Percentiles rank a stretch among this genome's conserved stretches.
phyloP scores from a whole-genome alignment of 2,113 vertebrate species.

The Ophiodon elongatus region DNA sequence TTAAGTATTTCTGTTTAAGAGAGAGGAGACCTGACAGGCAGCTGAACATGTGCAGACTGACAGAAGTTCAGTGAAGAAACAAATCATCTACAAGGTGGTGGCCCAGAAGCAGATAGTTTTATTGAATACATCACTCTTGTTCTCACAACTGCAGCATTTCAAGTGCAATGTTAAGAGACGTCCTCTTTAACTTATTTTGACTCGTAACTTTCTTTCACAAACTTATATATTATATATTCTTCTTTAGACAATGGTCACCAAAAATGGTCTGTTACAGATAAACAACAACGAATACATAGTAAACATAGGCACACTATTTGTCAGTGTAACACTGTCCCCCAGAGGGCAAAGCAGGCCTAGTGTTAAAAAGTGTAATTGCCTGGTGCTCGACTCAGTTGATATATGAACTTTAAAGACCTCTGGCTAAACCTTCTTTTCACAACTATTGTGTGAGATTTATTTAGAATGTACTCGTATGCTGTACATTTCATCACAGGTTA shows the following conservation, averaged over 20 bases:
- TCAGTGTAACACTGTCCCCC: conserved; percentile 47
- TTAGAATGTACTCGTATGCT: too few relatives aligned
- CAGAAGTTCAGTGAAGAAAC: background rate
- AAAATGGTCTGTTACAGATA: background rate
- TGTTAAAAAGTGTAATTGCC: background rate
- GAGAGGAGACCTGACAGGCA: background rate
- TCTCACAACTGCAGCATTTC: background rate
- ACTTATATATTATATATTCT: background rate
- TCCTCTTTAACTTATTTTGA: too few relatives aligned
- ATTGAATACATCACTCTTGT: background rate
- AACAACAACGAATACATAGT: background rate
- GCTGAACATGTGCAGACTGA: background rate
- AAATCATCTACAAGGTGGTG: background rate
- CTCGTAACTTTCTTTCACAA: background rate
- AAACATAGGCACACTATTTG: background rate
- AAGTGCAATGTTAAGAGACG: background rate
- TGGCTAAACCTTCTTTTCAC: background rate
- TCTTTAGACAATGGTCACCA: background rate
- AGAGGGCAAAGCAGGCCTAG: conserved; percentile 23
- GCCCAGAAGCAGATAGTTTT: background rate
- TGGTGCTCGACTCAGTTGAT: background rate
- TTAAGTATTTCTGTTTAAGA: conserved; percentile 2
- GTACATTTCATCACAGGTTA: background rate
- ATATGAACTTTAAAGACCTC: background rate
- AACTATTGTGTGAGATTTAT: background rate